Percentiles rank a stretch among this genome's conserved stretches.
Evolutionary conservation across 2,888 invertebrate species (phyloP).

Genomic region (Beris morrisii): DNA sequence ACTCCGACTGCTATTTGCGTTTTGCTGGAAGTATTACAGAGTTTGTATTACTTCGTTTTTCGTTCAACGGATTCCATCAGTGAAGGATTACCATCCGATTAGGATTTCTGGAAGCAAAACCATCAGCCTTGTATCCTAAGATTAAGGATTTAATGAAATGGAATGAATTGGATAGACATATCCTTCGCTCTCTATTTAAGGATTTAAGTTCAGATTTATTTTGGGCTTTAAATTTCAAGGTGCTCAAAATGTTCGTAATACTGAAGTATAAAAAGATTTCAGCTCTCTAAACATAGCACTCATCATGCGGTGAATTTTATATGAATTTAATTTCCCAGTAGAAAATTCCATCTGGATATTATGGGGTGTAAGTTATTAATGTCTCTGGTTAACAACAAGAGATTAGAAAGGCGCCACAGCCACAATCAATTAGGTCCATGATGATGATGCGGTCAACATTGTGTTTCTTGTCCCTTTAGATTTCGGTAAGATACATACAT

Average conservation of each 20-base stretch:
- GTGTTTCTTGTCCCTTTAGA: background rate
- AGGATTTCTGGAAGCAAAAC: slow-evolving; percentile 6
- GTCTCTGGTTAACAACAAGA: background rate
- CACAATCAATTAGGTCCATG: slow-evolving; percentile 9
- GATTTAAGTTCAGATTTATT: too few relatives aligned
- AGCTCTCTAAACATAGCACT: too few relatives aligned
- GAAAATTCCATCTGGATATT: too few relatives aligned
- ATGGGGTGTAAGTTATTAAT: slow-evolving; percentile 5
- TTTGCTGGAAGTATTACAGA: too few relatives aligned
- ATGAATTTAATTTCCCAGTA: too few relatives aligned
- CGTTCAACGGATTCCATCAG: slow-evolving; percentile 2
- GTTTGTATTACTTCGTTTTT: too few relatives aligned
- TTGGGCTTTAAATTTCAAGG: too few relatives aligned
- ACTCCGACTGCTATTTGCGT: too few relatives aligned
- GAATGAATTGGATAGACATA: slow-evolving; percentile 12
- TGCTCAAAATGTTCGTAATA: too few relatives aligned
- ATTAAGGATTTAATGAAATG: slow-evolving; percentile 22
- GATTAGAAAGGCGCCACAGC: slow-evolving; percentile 7
- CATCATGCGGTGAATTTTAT: too few relatives aligned
- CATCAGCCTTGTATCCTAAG: slow-evolving; percentile 13
- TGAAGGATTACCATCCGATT: slow-evolving; percentile 11
- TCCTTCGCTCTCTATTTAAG: background rate
- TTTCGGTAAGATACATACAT: too few relatives aligned
- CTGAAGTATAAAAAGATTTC: too few relatives aligned
- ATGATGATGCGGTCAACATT: slow-evolving; percentile 15